Evolutionary conservation across 2,113 vertebrate species (phyloP), one percentile per base, ranked within the genome.

Genomic region (Pogona vitticeps): DNA sequence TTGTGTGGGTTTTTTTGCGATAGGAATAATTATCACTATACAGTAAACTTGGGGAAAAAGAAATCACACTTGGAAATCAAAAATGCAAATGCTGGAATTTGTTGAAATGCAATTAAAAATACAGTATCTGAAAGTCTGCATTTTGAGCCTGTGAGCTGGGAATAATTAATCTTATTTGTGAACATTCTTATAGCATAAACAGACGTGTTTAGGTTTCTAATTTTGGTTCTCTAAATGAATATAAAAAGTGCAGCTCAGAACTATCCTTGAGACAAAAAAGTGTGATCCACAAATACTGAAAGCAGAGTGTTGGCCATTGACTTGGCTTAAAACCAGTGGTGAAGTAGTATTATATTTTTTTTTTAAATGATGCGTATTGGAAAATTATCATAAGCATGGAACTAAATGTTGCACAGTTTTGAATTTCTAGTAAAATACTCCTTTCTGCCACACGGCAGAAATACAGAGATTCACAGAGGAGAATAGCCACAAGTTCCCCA

Each of bases 1-100:
- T 61, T 46, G 15, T 80, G 36, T n/a, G 65, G 17, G 63, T 71
- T 18, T 76, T 46, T 1, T 84, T 42, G 81, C 81, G 73, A 91
- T 59, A 1, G 42, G 59, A 95, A 95, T 94, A 94, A 94, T 89
- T 94, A 92, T 91, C 85, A 89, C 59, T 92, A 2, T 85, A 86
- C 17, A 81, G 33, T 61, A 87, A 42, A 75, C 23, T 92, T 75
- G 76, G 3, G 17, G 9, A 8, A 72, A 17, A 31, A 88, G 83
- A 89, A 73, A 76, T 59, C 76, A 86, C 6, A 52, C 3, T 18
- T 72, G 52, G 23, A 94, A 90, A 90, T 2, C 3, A 76, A 83
- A 88, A 91, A 84, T 76, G 4, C 1, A 88, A 94, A 89, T 76
- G 78, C 1, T 72, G 26, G 58, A 90, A 90, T 81, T 86, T 84